Evolutionary conservation across 2,888 invertebrate genomes (phyloP), one percentile per base, ranked within the genome.

Genomic region (Yponomeuta cagnagella): DNA sequence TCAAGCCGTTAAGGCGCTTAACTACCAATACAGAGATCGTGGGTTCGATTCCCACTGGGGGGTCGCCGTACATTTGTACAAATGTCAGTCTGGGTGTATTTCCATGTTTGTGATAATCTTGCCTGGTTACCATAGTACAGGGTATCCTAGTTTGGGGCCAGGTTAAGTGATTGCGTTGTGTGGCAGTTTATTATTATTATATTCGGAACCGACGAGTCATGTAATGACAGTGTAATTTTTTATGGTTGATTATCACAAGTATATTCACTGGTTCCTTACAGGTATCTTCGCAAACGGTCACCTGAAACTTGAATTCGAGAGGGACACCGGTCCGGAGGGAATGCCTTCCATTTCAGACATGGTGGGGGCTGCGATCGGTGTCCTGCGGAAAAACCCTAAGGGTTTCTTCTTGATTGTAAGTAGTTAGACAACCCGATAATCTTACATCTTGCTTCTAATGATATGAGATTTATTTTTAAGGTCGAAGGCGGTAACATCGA

Each of bases 401-500:
- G 94, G 95, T 70, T 97, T 95, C 72, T 97, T 95, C 78, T 89
- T 97, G 30, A 94, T 97, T 93, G 97, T 96, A 86, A 82, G 84
- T 81, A 72, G 10, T 15, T 10, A 52, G 52, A 12, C 12, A 52
- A 10, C 5, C 12, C 10, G 52, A 52, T 52, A 52, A 12, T 52
- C 52, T 52, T 5, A 52, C 52, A 5, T 52, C 52, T 52, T 23
- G 23, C 12, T 12, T 52, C 4, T 33, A 33, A 2, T 33, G 33
- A 33, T 33, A 33, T 33, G 5, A 3, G 1, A 43, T 8, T 58
- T 5, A 1, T 58, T 12, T 31, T 10, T 30, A 31, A 95, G 95
- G 95, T 97, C 43, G 97, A 97, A 92, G 97, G 97, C 10, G 97
- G 97, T 0, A 93, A 96, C 77, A 96, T 98, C 73, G 97, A 98